Conservation (phyloP, 2,888 invertebrate species). For the Spilarctia lutea region DNA sequence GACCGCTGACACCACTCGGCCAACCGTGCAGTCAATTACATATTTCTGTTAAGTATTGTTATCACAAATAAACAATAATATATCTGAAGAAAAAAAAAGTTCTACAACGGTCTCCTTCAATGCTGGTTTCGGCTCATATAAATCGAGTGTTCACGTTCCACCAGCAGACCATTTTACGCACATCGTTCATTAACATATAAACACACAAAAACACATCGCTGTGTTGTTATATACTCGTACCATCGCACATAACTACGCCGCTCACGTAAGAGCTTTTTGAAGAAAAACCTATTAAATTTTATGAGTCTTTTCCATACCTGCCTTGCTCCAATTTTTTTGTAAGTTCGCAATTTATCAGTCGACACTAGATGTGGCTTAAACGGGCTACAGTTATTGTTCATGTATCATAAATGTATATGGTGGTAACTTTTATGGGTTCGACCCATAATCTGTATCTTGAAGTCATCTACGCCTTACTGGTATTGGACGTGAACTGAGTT, state of each 20-base stretch:
- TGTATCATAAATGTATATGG: background rate
- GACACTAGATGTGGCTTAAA: slow-evolving; percentile 59
- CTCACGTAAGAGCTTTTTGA: slow-evolving; percentile 81
- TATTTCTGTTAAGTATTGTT: too few relatives aligned
- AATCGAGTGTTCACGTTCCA: background rate
- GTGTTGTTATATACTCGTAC: slow-evolving; percentile 26
- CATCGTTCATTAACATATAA: slow-evolving; percentile 65
- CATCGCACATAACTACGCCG: slow-evolving; percentile 71
- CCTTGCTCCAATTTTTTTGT: slow-evolving; percentile 84
- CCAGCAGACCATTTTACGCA: slow-evolving; percentile 60
- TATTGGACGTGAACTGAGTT: background rate
- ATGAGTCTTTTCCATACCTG: slow-evolving; percentile 83
- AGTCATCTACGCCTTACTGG: background rate
- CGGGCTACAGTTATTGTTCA: background rate
- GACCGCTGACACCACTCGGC: too few relatives aligned
- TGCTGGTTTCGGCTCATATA: background rate
- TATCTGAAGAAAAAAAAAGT: too few relatives aligned
- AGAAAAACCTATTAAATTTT: slow-evolving; percentile 86
- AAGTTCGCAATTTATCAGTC: slow-evolving; percentile 49
- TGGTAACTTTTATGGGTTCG: background rate
- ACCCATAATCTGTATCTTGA: background rate
- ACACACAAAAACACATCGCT: slow-evolving; percentile 55
- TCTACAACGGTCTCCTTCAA: too few relatives aligned
- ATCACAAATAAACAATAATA: background rate
- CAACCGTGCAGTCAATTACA: too few relatives aligned